A percentile compares a stretch with the other conserved stretches of the same genome.
Evolutionary conservation across 2,797 vertebrate genomes (phyloP).

Genomic region (Lycodopsis pacificus): DNA sequence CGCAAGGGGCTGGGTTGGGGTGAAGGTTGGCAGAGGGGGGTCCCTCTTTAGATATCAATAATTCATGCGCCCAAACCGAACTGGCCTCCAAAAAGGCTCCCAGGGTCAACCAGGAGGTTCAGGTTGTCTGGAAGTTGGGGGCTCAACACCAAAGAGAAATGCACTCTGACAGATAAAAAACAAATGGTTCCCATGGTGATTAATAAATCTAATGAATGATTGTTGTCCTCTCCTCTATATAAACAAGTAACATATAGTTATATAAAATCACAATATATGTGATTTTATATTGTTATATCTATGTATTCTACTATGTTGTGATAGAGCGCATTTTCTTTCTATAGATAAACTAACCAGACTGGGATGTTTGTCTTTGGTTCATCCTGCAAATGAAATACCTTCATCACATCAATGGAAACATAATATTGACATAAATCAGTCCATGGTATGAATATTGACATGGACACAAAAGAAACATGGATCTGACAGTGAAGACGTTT

Average conservation of each 20-base stretch:
- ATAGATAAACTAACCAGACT: not conserved
- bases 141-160: conserved; percentile 6
- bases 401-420: not conserved
- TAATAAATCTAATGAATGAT: not conserved
- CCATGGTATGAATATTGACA: not conserved
- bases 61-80: conserved; percentile 74
- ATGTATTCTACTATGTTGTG: not conserved
- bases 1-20: conserved; percentile 60
- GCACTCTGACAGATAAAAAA: not conserved
- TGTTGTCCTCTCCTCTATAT: not conserved
- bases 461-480: not conserved
- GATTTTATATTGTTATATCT: not conserved
- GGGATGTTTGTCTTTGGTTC: not conserved
- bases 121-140: conserved; percentile 47
- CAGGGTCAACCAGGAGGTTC: conserved; percentile 46
- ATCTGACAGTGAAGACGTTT: not conserved
- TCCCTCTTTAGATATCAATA: conserved; percentile 87
- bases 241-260: not conserved
- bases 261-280: not conserved
- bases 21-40: conserved; percentile 71
- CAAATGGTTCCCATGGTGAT: not conserved
- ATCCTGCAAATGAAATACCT: not conserved
- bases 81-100: conserved; percentile 44
- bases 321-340: not conserved
- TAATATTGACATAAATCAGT: not conserved